Conservation (phyloP, 2,797 vertebrate genomes). For the Muscicapa striata region DNA sequence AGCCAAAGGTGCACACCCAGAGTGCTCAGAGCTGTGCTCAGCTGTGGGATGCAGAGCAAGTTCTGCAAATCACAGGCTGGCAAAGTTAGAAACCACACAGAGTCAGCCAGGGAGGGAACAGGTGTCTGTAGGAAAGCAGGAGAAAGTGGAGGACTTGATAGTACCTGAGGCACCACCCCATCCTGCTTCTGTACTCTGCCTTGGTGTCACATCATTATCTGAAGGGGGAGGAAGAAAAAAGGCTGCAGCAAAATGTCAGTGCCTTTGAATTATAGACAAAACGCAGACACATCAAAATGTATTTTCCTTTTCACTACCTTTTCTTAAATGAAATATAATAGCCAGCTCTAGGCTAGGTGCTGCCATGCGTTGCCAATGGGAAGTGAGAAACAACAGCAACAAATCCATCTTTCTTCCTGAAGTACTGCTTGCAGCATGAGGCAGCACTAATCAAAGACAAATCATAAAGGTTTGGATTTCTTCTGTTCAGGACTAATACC, state of each 20-base stretch:
- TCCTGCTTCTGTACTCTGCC: background rate
- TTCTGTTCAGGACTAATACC: slow-evolving; percentile 45
- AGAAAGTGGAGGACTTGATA: background rate
- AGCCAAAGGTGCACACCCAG: background rate
- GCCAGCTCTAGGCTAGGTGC: slow-evolving; percentile 39
- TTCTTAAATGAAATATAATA: slow-evolving; percentile 54
- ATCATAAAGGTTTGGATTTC: slow-evolving; percentile 48
- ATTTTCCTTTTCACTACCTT: slow-evolving; percentile 36
- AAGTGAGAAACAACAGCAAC: slow-evolving; percentile 55
- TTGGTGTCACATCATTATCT: background rate
- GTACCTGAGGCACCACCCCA: background rate
- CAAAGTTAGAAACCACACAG: background rate
- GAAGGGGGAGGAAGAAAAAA: background rate
- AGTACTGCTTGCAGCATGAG: slow-evolving; percentile 51
- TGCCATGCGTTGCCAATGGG: background rate
- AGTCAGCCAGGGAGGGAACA: background rate
- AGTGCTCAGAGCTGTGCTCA: background rate
- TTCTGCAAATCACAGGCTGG: background rate
- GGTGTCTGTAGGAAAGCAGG: background rate
- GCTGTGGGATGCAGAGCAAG: background rate
- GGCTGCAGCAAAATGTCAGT: slow-evolving; percentile 8
- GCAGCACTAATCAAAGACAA: slow-evolving; percentile 63
- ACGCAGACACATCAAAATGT: slow-evolving; percentile 26
- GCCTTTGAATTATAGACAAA: slow-evolving; percentile 51
- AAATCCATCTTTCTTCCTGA: slow-evolving; percentile 55